Conservation (phyloP, 2,888 invertebrate genomes). For the Trypoxylon attenuatum region DNA sequence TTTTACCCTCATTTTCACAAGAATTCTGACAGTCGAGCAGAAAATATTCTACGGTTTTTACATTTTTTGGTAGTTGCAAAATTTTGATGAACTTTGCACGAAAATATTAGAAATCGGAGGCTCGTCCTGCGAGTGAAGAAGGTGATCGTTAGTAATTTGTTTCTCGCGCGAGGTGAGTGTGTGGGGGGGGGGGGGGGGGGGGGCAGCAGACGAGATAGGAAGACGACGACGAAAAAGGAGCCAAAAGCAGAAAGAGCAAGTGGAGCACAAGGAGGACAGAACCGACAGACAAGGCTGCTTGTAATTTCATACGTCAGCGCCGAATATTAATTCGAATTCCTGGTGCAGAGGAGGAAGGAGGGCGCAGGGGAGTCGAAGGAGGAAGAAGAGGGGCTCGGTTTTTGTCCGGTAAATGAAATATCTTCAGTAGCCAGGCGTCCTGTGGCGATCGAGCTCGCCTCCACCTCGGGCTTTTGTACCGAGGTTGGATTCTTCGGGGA, state of each 20-base stretch:
- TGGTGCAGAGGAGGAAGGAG: slow-evolving; percentile 32
- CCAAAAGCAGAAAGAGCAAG: slow-evolving; percentile 21
- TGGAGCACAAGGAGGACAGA: slow-evolving; percentile 24
- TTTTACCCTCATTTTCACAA: background rate
- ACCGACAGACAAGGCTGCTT: slow-evolving; percentile 55
- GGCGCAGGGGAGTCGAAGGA: slow-evolving; percentile 14
- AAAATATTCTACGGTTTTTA: background rate
- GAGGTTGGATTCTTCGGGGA: slow-evolving; percentile 59
- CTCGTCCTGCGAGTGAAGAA: slow-evolving; percentile 58
- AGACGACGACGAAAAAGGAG: slow-evolving; percentile 8
- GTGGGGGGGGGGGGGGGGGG: background rate
- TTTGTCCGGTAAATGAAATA: slow-evolving; percentile 72
- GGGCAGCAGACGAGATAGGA: background rate
- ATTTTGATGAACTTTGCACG: too few species aligned
- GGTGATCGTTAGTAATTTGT: slow-evolving; percentile 71
- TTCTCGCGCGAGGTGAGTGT: slow-evolving; percentile 63
- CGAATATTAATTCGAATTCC: slow-evolving; percentile 75
- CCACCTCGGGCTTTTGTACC: slow-evolving; percentile 60
- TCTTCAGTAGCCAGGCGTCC: slow-evolving; percentile 70
- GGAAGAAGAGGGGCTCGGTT: slow-evolving; percentile 30
- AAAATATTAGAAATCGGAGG: too few species aligned
- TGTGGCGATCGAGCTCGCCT: slow-evolving; percentile 65
- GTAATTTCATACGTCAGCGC: slow-evolving; percentile 73
- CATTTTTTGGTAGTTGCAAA: background rate
- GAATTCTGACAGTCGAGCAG: background rate